Percentiles rank a stretch among this genome's conserved stretches.
These are phyloP conservation scores for Lasioglossum zephyrum DNA, from an alignment of 2,888 invertebrate species.

Conservation along the genomic window DNA sequence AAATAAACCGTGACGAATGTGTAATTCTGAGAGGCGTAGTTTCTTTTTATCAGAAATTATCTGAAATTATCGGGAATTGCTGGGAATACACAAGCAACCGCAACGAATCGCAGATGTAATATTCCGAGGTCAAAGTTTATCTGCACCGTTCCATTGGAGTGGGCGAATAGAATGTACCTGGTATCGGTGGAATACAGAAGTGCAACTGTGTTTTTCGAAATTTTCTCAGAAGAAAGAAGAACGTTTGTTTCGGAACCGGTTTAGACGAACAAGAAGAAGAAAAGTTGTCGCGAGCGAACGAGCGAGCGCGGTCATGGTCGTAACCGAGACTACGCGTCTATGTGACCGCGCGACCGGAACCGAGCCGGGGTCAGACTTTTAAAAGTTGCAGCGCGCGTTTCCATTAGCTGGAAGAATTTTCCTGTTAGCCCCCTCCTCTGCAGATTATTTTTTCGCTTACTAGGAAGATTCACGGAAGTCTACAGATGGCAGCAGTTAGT, in stretches of 20 bases:
- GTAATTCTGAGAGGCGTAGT: not conserved
- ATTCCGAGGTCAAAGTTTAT: not conserved
- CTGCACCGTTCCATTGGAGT: no score
- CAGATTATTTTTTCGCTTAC: not conserved
- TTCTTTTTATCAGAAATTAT: not conserved
- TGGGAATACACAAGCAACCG: not conserved
- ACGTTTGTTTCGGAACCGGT: not conserved
- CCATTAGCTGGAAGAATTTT: slow-evolving; percentile 27
- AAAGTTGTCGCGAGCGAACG: not conserved
- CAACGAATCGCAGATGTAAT: not conserved
- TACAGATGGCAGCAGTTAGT: slow-evolving; percentile 52
- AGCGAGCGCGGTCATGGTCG: not conserved
- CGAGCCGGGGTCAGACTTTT: not conserved
- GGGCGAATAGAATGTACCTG: not conserved
- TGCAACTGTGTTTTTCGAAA: not conserved
- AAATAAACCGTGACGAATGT: not conserved
- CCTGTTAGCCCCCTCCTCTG: slow-evolving; percentile 35
- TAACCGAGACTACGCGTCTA: not conserved
- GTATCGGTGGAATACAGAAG: not conserved
- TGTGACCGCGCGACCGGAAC: not conserved
- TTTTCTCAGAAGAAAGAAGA: not conserved
- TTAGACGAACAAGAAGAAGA: not conserved
- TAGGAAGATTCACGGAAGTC: slow-evolving; percentile 5
- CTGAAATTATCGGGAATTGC: not conserved
- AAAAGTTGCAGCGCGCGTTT: not conserved